phyloP scores from a whole-genome alignment of 2,888 invertebrate genomes.

The Taphrorychus bicolor region DNA sequence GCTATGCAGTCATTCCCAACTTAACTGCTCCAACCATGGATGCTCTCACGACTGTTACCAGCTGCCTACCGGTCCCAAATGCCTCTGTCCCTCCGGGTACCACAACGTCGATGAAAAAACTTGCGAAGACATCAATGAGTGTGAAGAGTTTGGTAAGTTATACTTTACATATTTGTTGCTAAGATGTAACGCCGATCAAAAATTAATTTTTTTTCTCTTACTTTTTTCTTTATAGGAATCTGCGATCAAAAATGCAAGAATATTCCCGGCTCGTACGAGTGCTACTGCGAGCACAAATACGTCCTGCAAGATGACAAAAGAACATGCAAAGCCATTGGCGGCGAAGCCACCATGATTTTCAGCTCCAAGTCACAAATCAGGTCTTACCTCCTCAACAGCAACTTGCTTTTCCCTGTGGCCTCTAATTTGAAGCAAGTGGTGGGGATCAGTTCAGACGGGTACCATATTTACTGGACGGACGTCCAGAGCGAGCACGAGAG shows the following conservation, averaged over 20 bases:
- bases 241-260: constrained; percentile 77
- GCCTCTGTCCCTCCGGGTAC: constrained; percentile 65
- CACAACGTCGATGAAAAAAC: constrained; percentile 56
- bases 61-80: constrained; percentile 64
- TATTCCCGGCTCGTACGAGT: constrained; percentile 65
- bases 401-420: constrained; percentile 62
- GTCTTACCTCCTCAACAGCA: constrained; percentile 67
- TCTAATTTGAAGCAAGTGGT: constrained; percentile 64
- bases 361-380: constrained; percentile 71
- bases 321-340: constrained; percentile 65
- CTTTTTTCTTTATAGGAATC: constrained; percentile 49
- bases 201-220: too few species aligned
- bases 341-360: constrained; percentile 74
- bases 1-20: constrained; percentile 49
- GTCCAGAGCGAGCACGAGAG: constrained; percentile 73
- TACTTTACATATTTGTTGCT: too few species aligned
- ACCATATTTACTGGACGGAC: constrained; percentile 80
- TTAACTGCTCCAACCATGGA: constrained; percentile 53
- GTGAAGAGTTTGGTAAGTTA: constrained; percentile 65
- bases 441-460: constrained; percentile 75
- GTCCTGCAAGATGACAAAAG: constrained; percentile 61
- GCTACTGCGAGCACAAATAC: constrained; percentile 70
- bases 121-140: constrained; percentile 71
- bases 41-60: constrained; percentile 59
- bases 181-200: too few species aligned